Percentiles rank a stretch among this genome's conserved stretches.
These are phyloP conservation scores for Bubo bubo DNA, from an alignment of 2,113 vertebrate genomes.

Conservation along the genomic window DNA sequence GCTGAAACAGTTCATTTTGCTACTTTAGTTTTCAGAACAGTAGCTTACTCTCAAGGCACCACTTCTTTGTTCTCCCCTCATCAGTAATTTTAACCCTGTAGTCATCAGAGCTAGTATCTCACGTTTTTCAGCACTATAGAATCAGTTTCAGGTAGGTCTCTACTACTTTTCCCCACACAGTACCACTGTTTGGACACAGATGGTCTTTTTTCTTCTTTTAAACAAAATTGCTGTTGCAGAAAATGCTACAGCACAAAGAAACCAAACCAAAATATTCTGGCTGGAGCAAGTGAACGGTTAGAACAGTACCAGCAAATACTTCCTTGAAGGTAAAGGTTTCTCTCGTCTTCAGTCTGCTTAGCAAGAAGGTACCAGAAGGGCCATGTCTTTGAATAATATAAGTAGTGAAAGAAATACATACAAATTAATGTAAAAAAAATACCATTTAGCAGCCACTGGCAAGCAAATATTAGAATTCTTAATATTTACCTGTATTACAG, in stretches of 20 bases:
- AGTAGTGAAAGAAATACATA: neutral
- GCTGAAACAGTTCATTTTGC: neutral
- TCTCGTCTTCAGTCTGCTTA: neutral
- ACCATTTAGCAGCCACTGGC: neutral
- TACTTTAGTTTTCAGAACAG: constrained; percentile 9
- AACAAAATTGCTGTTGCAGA: neutral
- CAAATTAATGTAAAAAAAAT: neutral
- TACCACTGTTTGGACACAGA: neutral
- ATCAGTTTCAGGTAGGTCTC: neutral
- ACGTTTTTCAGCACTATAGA: neutral
- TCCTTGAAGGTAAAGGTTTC: neutral
- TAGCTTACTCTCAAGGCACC: neutral
- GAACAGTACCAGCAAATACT: neutral
- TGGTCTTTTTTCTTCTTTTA: neutral
- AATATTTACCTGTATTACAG: neutral
- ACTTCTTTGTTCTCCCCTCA: neutral
- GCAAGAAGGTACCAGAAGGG: neutral
- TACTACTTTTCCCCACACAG: neutral
- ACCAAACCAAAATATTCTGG: neutral
- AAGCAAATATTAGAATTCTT: neutral
- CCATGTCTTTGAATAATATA: neutral
- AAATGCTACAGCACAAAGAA: neutral
- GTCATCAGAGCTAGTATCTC: neutral
- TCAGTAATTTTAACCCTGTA: neutral
- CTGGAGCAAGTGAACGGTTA: neutral